A percentile compares a stretch with the other conserved stretches of the same genome.
These are phyloP conservation scores for Zophobas atratus DNA, from an alignment of 1,140 invertebrate species.

Conservation along the genomic window DNA sequence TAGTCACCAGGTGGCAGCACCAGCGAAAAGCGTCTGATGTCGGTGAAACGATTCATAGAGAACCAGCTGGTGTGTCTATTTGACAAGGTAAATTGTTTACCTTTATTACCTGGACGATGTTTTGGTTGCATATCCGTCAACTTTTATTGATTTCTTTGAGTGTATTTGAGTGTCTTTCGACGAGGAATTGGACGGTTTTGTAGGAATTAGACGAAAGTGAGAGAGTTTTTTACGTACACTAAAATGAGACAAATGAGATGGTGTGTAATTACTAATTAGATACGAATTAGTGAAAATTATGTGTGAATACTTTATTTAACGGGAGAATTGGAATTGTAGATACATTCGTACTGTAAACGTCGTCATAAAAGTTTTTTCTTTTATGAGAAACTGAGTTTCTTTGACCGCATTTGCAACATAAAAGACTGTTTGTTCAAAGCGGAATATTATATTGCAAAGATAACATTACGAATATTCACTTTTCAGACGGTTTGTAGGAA, in stretches of 20 bases:
- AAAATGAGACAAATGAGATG: too few relatives aligned
- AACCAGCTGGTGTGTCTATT: not conserved
- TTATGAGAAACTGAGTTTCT: constrained; percentile 11
- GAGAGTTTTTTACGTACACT: too few relatives aligned
- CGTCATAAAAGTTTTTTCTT: not conserved
- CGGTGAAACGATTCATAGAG: constrained; percentile 30
- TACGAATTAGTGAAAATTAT: too few relatives aligned
- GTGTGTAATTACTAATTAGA: too few relatives aligned
- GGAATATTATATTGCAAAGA: constrained; percentile 21
- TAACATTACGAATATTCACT: constrained; percentile 20
- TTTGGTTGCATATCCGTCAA: constrained; percentile 48
- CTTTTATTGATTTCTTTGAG: constrained; percentile 17
- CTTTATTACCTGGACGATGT: constrained; percentile 45
- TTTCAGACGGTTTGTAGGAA: constrained; percentile 3
- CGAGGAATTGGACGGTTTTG: too few relatives aligned
- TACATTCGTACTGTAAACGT: not conserved
- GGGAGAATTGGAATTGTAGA: too few relatives aligned
- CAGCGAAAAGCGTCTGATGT: not conserved
- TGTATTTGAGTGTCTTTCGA: too few relatives aligned
- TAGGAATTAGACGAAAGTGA: too few relatives aligned
- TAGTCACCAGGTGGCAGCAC: constrained; percentile 14
- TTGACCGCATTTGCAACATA: constrained; percentile 26
- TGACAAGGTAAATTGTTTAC: constrained; percentile 31
- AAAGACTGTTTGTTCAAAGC: constrained; percentile 29
- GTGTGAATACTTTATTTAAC: too few relatives aligned